A percentile compares a stretch with the other conserved stretches of the same genome.
phyloP scores from a whole-genome alignment of 2,113 vertebrate species.

The Caloenas nicobarica region DNA sequence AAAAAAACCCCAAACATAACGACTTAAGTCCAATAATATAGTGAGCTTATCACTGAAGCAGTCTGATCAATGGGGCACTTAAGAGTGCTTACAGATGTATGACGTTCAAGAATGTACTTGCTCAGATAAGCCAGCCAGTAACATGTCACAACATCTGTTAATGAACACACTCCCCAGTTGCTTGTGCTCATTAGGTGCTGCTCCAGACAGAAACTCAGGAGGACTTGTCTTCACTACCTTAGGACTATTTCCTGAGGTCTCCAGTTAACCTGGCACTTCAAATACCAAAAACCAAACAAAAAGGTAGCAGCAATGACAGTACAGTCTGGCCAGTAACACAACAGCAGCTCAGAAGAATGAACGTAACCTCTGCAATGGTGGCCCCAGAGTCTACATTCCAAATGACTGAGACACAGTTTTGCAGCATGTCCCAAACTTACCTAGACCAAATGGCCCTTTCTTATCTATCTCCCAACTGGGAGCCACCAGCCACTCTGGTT shows the following conservation, averaged over 20 bases:
- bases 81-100: not conserved
- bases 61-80: not conserved
- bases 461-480: not conserved
- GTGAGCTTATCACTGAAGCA: not conserved
- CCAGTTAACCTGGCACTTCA: not conserved
- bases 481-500: not conserved
- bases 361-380: rapidly evolving
- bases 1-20: too few relatives aligned
- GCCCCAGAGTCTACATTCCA: not conserved
- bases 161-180: not conserved
- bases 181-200: not conserved
- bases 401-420: not conserved
- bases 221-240: rapidly evolving
- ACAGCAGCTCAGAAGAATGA: not conserved
- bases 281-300: too few relatives aligned
- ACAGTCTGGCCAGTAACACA: rapidly evolving
- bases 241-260: not conserved
- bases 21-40: not conserved
- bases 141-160: not conserved
- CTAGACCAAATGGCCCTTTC: not conserved
- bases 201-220: not conserved
- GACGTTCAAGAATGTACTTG: conserved; percentile 40
- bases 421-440: not conserved
- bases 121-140: not conserved
- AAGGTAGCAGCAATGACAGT: not conserved